Percentiles rank a stretch among this genome's conserved stretches.
Conservation (phyloP, 2,113 vertebrate species). For the Zingel zingel region DNA sequence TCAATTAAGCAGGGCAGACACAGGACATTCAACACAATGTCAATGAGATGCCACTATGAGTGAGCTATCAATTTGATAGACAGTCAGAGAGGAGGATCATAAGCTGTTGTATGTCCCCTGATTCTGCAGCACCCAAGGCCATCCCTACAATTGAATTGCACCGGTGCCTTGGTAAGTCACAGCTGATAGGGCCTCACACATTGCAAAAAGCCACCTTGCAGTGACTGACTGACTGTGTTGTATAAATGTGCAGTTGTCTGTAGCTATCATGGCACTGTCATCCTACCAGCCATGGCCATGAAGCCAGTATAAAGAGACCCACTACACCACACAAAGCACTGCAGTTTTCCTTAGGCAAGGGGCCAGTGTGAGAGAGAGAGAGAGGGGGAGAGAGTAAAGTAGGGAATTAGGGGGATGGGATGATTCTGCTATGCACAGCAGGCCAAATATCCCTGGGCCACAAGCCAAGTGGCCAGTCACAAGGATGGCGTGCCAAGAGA, state of each 20-base stretch:
- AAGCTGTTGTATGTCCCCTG: conserved; percentile 68
- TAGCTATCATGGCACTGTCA: conserved; percentile 61
- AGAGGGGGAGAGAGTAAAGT: conserved; percentile 56
- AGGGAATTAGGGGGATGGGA: conserved; percentile 64
- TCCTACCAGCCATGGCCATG: conserved; percentile 54
- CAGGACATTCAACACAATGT: conserved; percentile 82
- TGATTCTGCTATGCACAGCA: conserved; percentile 51
- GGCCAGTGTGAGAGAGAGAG: conserved; percentile 57
- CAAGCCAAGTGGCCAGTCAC: conserved; percentile 71
- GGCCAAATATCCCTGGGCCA: conserved; percentile 77
- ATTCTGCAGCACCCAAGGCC: conserved; percentile 78
- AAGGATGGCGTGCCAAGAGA: conserved; percentile 62
- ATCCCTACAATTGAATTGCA: conserved; percentile 72
- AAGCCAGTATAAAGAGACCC: conserved; percentile 61
- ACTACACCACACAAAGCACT: conserved; percentile 72
- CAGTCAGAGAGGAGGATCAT: conserved; percentile 77
- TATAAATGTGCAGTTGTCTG: conserved; percentile 63
- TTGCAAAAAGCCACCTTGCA: conserved; percentile 66
- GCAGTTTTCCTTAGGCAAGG: conserved; percentile 73
- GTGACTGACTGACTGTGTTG: conserved; percentile 43
- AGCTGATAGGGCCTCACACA: conserved; percentile 67
- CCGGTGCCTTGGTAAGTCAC: conserved; percentile 65
- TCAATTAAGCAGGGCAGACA: conserved; percentile 81
- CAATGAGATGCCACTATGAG: conserved; percentile 73
- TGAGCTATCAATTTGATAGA: conserved; percentile 81